These are phyloP conservation scores for Mayetiola destructor DNA, from an alignment of 2,888 invertebrate species.

Conservation along the genomic window DNA sequence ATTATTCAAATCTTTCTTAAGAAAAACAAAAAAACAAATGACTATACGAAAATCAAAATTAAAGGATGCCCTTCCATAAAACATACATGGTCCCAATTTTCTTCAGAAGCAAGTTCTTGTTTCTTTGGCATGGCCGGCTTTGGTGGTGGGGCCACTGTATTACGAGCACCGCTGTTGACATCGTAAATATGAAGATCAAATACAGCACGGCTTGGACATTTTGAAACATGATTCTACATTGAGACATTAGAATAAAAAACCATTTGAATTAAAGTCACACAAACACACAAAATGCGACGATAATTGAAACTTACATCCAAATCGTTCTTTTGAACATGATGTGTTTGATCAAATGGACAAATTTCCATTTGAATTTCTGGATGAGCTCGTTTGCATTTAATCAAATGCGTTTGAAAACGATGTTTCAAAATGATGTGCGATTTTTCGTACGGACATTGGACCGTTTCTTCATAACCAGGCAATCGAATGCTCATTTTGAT, in stretches of 20 bases:
- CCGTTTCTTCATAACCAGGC: constrained; percentile 1
- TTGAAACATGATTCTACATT: constrained; percentile 22
- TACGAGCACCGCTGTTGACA: neutral
- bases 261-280: neutral
- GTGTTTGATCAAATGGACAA: constrained; percentile 44
- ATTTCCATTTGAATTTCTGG: constrained; percentile 23
- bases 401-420: constrained; percentile 41
- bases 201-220: constrained; percentile 19
- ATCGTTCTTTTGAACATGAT: constrained; percentile 40
- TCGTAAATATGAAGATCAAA: neutral
- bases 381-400: constrained; percentile 36
- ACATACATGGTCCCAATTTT: constrained; percentile 15
- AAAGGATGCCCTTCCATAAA: neutral
- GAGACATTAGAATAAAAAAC: neutral
- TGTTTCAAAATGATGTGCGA: constrained; percentile 39
- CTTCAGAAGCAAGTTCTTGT: too few species aligned
- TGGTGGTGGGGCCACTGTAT: neutral
- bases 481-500: neutral
- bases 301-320: constrained; percentile 36
- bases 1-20: neutral
- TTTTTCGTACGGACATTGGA: constrained; percentile 1
- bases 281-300: too few species aligned
- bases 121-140: too few species aligned
- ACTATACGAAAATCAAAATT: neutral
- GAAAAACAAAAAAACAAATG: neutral